Evolutionary conservation across 2,113 vertebrate genomes (phyloP).

Genomic region (Nyctibius bracteatus): DNA sequence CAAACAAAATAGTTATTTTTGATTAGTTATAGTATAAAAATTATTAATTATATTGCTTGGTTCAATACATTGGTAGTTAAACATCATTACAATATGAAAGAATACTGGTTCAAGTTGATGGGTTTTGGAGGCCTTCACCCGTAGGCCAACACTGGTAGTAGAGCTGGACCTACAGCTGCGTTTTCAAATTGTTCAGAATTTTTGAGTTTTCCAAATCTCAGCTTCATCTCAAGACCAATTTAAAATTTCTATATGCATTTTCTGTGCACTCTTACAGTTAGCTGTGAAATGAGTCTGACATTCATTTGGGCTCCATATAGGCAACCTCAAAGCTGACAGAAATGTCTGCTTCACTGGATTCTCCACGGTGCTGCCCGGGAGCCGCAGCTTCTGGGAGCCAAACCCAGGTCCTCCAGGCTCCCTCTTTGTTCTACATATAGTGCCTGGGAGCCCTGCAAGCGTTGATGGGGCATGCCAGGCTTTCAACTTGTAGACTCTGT

Average conservation of each 20-base stretch:
- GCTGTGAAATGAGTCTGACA: background rate
- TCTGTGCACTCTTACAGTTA: background rate
- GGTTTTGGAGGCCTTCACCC: background rate
- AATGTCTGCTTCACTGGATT: background rate
- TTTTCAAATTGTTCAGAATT: background rate
- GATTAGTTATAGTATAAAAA: background rate
- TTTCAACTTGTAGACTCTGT: conserved; percentile 12
- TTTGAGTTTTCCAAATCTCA: background rate
- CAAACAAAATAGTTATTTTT: background rate
- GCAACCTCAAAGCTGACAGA: background rate
- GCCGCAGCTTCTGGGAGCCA: conserved; percentile 11
- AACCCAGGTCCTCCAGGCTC: conserved; percentile 14
- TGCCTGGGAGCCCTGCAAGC: background rate
- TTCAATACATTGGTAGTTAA: background rate
- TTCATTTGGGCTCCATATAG: background rate
- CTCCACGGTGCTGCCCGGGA: background rate
- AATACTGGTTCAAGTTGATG: background rate
- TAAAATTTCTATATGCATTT: background rate
- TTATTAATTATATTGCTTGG: background rate
- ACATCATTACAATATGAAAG: background rate
- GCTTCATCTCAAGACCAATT: background rate
- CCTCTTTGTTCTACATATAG: background rate
- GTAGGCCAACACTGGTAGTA: background rate
- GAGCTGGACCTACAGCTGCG: background rate
- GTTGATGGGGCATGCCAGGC: background rate